Conservation (phyloP, 2,113 vertebrate species). For the Mustela lutreola region DNA sequence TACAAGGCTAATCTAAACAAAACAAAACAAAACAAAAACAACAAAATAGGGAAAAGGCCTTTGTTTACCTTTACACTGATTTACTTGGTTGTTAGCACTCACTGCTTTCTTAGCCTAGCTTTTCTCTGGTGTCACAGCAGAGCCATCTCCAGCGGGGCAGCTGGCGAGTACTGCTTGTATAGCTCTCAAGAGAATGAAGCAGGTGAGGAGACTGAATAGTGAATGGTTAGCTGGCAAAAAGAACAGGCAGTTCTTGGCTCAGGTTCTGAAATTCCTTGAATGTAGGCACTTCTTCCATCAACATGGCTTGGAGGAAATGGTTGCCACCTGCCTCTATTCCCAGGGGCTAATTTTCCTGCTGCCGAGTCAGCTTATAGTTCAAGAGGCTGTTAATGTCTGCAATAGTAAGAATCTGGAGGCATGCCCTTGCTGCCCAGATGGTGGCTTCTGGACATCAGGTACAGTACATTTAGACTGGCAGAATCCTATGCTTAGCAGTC, state of each 20-base stretch:
- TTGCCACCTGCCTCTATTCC: conserved; percentile 71
- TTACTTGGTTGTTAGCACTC: background rate
- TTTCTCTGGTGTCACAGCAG: background rate
- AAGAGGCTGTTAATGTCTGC: conserved; percentile 54
- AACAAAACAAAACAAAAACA: background rate
- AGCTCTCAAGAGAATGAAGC: conserved; percentile 39
- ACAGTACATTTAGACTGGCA: conserved; percentile 52
- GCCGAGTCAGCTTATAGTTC: conserved; percentile 58
- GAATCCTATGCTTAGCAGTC: background rate
- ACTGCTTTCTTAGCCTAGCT: background rate
- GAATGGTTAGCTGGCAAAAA: conserved; percentile 48
- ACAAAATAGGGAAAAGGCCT: background rate
- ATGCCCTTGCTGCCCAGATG: conserved; percentile 64
- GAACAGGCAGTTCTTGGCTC: conserved; percentile 48
- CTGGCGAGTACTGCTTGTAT: conserved; percentile 32
- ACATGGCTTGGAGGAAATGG: conserved; percentile 48
- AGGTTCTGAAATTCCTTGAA: conserved; percentile 62
- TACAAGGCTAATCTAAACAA: background rate
- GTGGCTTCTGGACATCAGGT: conserved; percentile 64
- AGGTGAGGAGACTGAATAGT: conserved; percentile 60
- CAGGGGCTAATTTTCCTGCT: conserved; percentile 59
- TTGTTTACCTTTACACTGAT: background rate
- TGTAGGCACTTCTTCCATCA: conserved; percentile 27
- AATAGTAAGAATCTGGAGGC: conserved; percentile 55
- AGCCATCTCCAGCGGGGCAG: conserved; percentile 49